Base-by-base conservation (phyloP, 2,113 vertebrate genomes). In the Planiliza haematocheilus region DNA sequence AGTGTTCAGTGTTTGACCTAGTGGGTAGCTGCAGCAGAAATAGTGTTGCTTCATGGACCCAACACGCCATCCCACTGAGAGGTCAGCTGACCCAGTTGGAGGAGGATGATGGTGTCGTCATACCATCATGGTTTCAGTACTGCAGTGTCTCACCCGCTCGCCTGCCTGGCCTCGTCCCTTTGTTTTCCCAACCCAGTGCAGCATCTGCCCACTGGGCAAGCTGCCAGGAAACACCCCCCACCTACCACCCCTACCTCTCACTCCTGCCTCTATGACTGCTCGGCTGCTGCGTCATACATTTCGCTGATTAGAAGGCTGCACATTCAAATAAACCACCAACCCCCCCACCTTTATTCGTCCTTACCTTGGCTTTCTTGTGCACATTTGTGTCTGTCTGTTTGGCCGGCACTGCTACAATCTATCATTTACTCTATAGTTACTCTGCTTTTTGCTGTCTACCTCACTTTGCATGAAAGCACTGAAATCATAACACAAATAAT, bases 271-370 rank as follows among this genome's bases (percentile, higher is more conserved):
- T 78, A 81, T 85, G 77, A 82, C 77, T 82, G 69, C 75, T 62
- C 24, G 1, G 70, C 81, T 88, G 89, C 89, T 88, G 83, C 71
- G 78, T 91, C 79, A 88, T 89, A 85, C 79, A 70, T 88, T 88
- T 91, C 38, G 36, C 89, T 92, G 85, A 91, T 91, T 91, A 90
- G 79, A 89, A 82, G 82, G 80, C 60, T 87, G 87, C 90, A 76
- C 81, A 82, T 80, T 83, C 67, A 59, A 81, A 84, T 89, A 73
- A 86, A 84, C 85, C 70, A 72, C 58, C 52, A 16, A 7, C 30
- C 45, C 55, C 75, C 64, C 64, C 52, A 57, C 62, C 38, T 10
- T 68, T 18, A 16, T 78, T 59, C 55, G 24, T 52, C 45, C 13
- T 55, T 71, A 62, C 51, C 38, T 59, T 52, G 8, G 52, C 56